Conservation (phyloP, 2,797 vertebrate genomes). For the Diglossa cyanea region DNA sequence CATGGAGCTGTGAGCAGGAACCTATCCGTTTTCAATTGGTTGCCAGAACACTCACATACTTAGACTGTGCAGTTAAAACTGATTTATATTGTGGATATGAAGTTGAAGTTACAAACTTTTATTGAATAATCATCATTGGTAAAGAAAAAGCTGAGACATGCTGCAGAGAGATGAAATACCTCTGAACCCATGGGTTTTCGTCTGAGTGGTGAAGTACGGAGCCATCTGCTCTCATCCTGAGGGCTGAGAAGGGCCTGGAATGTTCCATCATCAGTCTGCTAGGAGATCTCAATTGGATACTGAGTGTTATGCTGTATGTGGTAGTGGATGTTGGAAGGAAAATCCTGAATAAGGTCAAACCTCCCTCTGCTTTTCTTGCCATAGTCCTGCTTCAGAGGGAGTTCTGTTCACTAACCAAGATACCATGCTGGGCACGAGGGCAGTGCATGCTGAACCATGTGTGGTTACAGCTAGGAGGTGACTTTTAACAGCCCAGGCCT, state of each 20-base stretch:
- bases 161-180: neutral
- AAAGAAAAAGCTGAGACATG: conserved; percentile 1
- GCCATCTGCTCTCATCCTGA: neutral
- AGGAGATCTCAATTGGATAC: neutral
- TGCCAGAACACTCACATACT: conserved; percentile 21
- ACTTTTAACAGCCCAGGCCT: neutral
- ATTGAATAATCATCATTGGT: neutral
- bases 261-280: neutral
- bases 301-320: neutral
- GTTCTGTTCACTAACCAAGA: accelerated
- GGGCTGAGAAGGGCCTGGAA: neutral
- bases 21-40: conserved; percentile 51
- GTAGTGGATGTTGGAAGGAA: neutral
- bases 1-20: conserved; percentile 3
- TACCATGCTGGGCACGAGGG: accelerated
- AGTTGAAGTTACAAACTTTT: conserved; percentile 19
- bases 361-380: neutral
- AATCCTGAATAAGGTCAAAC: neutral
- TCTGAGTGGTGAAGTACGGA: neutral
- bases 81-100: conserved; percentile 54
- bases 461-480: neutral
- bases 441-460: neutral
- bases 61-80: neutral
- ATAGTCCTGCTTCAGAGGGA: neutral
- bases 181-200: neutral